Evolutionary conservation across 2,797 vertebrate genomes (phyloP), one percentile per base, ranked within the genome.

Genomic region (Liasis olivaceus): DNA sequence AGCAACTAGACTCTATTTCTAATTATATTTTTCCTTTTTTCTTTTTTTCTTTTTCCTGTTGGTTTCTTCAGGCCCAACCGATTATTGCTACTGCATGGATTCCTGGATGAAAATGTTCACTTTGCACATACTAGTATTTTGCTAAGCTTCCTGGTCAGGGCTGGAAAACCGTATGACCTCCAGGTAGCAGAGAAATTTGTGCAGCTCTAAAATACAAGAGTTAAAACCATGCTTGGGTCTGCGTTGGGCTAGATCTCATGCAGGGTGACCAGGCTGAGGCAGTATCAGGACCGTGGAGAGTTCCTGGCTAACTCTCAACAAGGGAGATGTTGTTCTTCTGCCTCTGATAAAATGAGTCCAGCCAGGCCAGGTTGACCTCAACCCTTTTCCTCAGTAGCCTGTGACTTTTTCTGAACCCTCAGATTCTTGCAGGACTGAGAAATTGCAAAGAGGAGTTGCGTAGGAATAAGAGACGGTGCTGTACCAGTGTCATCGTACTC

Each of bases 51-150:
- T 88, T 85, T 4, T 56, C 15, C 54, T 96, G 91, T 96, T 87
- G 56, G 58, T 95, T 95, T 96, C 91, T 93, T 60, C 94, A 98
- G 98, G 96, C 98, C 98, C 88, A 98, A 98, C 93, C 98, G 98
- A 64, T 97, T 98, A 96, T 96, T 98, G 72, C 97, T 98, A 91
- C 96, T 98, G 2, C 98, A 98, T 0, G 98, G 98, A 7, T 98
- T 98, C 95, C 95, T 98, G 95, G 98, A 98, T 96, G 98, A 98
- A 95, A 98, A 98, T 0, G 98, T 98, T 94, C 98, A 98, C 94
- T 98, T 98, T 97, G 98, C 98, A 97, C 98, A 98, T 90, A 98
- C 98, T 87, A 98, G 98, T 96, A 97, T 98, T 95, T 96, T 98
- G 95, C 97, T 98, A 95, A 98, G 98, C 94, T 98, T 98, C 94